These are phyloP conservation scores for Meles meles DNA, from an alignment of 2,113 vertebrate genomes.

Conservation along the genomic window DNA sequence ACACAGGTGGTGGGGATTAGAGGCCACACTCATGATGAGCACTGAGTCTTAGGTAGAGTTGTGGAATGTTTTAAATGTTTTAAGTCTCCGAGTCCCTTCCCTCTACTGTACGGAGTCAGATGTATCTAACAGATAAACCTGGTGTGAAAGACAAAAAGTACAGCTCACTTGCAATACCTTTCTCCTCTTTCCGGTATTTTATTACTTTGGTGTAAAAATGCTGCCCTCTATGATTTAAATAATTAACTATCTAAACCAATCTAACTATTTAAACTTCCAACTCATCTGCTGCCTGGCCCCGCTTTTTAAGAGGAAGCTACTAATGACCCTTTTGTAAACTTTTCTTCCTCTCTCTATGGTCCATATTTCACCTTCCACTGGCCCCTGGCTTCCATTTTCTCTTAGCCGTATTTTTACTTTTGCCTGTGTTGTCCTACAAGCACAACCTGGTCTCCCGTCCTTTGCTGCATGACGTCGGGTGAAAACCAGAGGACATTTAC, in stretches of 20 bases:
- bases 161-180: background rate
- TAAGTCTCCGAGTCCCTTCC: background rate
- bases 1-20: background rate
- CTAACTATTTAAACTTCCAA: background rate
- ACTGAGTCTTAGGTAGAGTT: background rate
- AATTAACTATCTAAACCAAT: background rate
- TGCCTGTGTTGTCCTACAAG: background rate
- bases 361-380: accelerated
- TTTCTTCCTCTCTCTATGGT: background rate
- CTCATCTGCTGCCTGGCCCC: background rate
- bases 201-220: background rate
- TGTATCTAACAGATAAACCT: background rate
- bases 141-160: background rate
- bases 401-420: background rate
- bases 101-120: background rate
- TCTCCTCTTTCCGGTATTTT: background rate
- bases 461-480: background rate
- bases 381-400: background rate
- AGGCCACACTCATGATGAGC: background rate
- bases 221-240: background rate
- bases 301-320: background rate
- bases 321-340: background rate
- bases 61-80: background rate
- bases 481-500: background rate
- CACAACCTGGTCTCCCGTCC: background rate